Evolutionary conservation across 2,888 invertebrate genomes (phyloP), one percentile per base, ranked within the genome.

Genomic region (Reticulitermes lucifugus): DNA sequence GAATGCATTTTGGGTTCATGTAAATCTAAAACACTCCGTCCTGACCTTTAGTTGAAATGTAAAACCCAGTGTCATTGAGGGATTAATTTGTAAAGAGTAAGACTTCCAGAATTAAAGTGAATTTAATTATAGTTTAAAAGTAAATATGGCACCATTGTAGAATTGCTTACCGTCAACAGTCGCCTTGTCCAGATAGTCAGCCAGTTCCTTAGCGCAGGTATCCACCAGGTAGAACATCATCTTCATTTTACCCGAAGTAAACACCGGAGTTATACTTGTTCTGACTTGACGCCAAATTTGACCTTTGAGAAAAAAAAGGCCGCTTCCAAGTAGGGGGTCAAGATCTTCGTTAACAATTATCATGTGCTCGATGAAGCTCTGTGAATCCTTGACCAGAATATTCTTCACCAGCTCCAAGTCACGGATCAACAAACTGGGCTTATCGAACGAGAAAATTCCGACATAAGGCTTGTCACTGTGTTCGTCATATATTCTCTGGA

Each of bases 371-470:
- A 22, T 9, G 41, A 81, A 81, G 60, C 35, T 7, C 12, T 81
- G 35, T 9, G 41, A 6, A 29, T 81, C 81, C 65, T 81, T 83
- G 46, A 83, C 71, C 9, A 83, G 71, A 43, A 83, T 22, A n/a
- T 21, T 71, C 83, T 83, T 83, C 43, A 70, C 70, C 70, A 83
- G 25, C 18, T 83, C 71, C 29, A 43, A 10, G 46, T 83, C 83
- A 9, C 59, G 29, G 21, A 81, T 12, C 21, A 81, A n/a, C 21
- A 81, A 29, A 41, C 29, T 29, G 14, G 81, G 81, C 35, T 35
- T 14, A 35, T 59, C 81, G 21, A 81, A 29, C 14, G 60, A 60
- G n/a, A 18, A 59, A 2, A 81, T 22, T 10, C 81, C 81, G 14
- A 81, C 35, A 35, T 25, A 81, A 0, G 59, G 35, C 35, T 81